Base-by-base conservation (phyloP, 1,140 invertebrate genomes). In the Drosophila parvula region DNA sequence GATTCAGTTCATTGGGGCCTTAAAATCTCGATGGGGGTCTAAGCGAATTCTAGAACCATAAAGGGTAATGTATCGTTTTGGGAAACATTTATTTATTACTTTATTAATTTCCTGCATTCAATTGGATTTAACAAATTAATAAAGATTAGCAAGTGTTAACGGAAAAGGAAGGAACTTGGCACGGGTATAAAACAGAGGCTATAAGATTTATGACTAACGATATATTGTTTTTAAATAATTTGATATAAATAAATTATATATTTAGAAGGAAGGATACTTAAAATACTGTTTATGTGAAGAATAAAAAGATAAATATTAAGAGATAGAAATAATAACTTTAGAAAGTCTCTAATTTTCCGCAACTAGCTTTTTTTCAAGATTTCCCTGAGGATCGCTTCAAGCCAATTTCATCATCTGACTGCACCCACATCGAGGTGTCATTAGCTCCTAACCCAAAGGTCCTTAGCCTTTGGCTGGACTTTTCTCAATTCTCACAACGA, bases 401-500 rank as follows among this genome's bases (percentile, higher is more conserved):
- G 16, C 18, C 27, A 71, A 58, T 71, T 58, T 50, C 12, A 22
- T 71, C 53, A 59, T 44, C 53, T 58, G 67, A 44, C 55, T 71
- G 67, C 69, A 73, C 69, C 69, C 69, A 71, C 65, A 58, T 22
- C 8, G 44, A 9, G 10, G 44, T 59, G 82, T 86, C 84, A 88
- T 83, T 76, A 86, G 81, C 83, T 73, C 79, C 38, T 51, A 34
- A n/a, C 40, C 50, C 41, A 38, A 50, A 79, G 83, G 82, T 86
- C 83, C 79, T 68, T 78, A 44, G 38, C 56, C 48, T 70, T 70
- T 77, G 69, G 32, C 43, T 51, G 64, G 27, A 51, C 53, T 85
- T 77, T 88, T 83, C 62, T 74, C 60, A 38, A 38, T 38, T 45
- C 36, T 44, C 43, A 18, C 36, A 71, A n/a, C 32, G 51, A 58